Conservation (phyloP, 2,113 vertebrate species). For the Siniperca chuatsi region DNA sequence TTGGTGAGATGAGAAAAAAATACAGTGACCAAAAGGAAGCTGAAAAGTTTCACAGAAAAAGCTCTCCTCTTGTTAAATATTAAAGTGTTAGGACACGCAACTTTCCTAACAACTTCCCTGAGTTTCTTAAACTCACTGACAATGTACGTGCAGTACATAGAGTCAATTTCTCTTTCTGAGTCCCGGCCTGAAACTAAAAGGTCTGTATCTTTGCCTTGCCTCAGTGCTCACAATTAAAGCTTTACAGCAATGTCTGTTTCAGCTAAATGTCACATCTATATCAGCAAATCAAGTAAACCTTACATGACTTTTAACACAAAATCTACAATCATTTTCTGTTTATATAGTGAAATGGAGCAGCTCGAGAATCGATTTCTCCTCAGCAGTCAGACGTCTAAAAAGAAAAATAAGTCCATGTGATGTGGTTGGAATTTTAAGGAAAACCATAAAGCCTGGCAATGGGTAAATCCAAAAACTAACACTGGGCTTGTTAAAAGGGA, state of each 20-base stretch:
- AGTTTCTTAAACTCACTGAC: slow-evolving; percentile 52
- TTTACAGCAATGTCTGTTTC: slow-evolving; percentile 59
- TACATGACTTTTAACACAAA: slow-evolving; percentile 63
- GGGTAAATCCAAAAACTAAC: slow-evolving; percentile 80
- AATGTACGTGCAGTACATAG: slow-evolving; percentile 30
- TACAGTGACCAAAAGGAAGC: slow-evolving; percentile 60
- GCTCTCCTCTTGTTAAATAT: slow-evolving; percentile 82
- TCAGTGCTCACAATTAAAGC: slow-evolving; percentile 63
- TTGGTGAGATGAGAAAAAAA: slow-evolving; percentile 44
- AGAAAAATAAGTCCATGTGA: slow-evolving; percentile 66
- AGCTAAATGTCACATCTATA: slow-evolving; percentile 70
- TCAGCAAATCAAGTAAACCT: slow-evolving; percentile 68
- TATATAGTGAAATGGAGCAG: slow-evolving; percentile 69
- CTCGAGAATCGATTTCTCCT: slow-evolving; percentile 67
- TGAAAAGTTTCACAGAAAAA: slow-evolving; percentile 74
- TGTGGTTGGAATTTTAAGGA: slow-evolving; percentile 76
- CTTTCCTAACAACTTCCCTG: slow-evolving; percentile 66
- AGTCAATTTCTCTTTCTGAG: slow-evolving; percentile 57
- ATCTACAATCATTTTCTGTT: slow-evolving; percentile 62
- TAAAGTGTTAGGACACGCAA: slow-evolving; percentile 76
- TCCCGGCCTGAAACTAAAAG: slow-evolving; percentile 64
- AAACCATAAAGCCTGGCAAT: slow-evolving; percentile 66
- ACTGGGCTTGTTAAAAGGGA: slow-evolving; percentile 70
- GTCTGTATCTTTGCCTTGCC: slow-evolving; percentile 49
- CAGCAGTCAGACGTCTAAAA: slow-evolving; percentile 53